Conservation (phyloP, 2,113 vertebrate species). For the Cyrtonyx montezumae region DNA sequence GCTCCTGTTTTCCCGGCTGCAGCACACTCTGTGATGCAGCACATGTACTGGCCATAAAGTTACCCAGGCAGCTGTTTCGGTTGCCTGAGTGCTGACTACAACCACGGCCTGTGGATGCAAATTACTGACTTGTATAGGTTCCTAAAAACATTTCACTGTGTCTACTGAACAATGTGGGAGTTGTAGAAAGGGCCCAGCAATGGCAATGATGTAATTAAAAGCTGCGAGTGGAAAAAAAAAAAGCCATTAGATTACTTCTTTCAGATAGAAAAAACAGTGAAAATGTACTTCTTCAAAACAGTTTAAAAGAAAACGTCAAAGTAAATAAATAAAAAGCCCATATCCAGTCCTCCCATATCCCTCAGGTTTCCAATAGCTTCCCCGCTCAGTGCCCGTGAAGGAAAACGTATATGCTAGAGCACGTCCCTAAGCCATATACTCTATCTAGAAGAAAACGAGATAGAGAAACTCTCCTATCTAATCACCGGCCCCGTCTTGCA, state of each 20-base stretch:
- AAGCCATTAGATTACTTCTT: constrained; percentile 19
- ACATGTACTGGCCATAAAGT: constrained; percentile 22
- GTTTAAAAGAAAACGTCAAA: constrained; percentile 37
- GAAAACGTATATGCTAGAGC: background rate
- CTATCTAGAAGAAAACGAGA: constrained; percentile 12
- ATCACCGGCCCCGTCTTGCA: constrained; percentile 36
- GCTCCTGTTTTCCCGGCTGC: background rate
- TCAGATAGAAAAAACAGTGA: constrained; percentile 42
- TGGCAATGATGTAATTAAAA: constrained; percentile 53
- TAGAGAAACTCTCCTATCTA: constrained; percentile 55
- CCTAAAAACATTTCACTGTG: constrained; percentile 51
- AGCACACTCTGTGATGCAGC: background rate
- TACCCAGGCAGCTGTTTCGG: background rate
- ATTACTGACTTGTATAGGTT: constrained; percentile 45
- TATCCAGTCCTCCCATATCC: background rate
- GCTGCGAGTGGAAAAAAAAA: background rate
- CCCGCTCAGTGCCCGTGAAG: constrained; percentile 9
- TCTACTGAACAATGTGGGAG: constrained; percentile 53
- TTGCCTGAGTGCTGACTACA: constrained; percentile 9
- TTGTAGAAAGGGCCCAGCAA: constrained; percentile 15
- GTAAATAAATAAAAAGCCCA: constrained; percentile 46
- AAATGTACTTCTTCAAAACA: constrained; percentile 45
- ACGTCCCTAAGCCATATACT: background rate
- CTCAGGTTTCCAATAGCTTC: constrained; percentile 39
- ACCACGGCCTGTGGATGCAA: constrained; percentile 28